Base-by-base conservation (phyloP, 2,888 invertebrate genomes). In the Magallana nippona region DNA sequence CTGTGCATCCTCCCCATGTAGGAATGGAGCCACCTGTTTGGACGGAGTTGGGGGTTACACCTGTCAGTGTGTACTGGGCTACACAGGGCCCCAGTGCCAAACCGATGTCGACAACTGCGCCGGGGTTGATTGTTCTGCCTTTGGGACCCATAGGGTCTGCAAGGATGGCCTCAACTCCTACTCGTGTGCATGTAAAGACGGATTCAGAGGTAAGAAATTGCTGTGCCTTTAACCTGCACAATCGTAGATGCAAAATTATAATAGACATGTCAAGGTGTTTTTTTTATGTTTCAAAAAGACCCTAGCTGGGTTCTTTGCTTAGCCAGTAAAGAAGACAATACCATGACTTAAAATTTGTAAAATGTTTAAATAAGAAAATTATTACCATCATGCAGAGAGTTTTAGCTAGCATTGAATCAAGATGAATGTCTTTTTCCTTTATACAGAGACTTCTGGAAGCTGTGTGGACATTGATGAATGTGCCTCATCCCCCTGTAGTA, bases 401-500 rank as follows among this genome's bases (percentile, higher is more conserved):
- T 44, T 44, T 44, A 44, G 44, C 44, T 44, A 5, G 44, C 44
- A 44, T 44, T 44, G 44, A 8, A 44, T 44, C 44, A 44, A 44
- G 44, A 44, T 44, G 44, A 78, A n/a, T 15, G n/a, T 78, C 2
- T 15, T 55, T n/a, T 44, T 10, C 27, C 19, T 81, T 55, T 55
- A 85, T 85, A 19, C 81, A 90, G 90, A 88, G 80, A 60, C 63
- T 2, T 79, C 85, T 11, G 81, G 82, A 1, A 83, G 78, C 78
- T 91, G 91, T 87, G 19, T 58, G 1, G 89, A 89, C 56, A 87
- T 90, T 10, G 63, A 90, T 83, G 90, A 90, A 82, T 90, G 90
- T 83, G 32, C 55, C 2, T 71, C 82, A 1, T 57, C 82, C n/a
- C 89, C 88, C 0, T 90, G 89, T 81, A 60, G 80, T 27, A 87